Base-by-base conservation (phyloP, 2,797 vertebrate species). In the Enteromius unitaeniatus region DNA sequence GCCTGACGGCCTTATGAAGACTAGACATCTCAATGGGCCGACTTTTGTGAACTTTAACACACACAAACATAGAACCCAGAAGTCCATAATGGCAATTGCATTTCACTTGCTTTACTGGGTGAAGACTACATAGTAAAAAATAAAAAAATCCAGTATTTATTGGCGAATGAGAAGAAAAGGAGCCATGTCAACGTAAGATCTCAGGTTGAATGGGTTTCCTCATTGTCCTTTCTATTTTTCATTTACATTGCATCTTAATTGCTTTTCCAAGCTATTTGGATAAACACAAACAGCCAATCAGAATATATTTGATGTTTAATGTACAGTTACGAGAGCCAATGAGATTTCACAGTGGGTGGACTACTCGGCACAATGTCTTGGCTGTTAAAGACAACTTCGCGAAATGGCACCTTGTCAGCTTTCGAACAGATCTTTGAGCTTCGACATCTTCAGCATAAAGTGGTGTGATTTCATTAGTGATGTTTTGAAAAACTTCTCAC, bases 131-230 rank as follows among this genome's bases (percentile, higher is more conserved):
- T 86, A 83, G 72, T 75, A 45, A 37, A 85, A 81, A 26, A 82
- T 76, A 85, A 85, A 85, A 78, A 87, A 84, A 83, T 60, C 79
- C 60, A 10, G 83, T 76, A 72, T 69, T 79, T 81, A 76, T 87
- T 75, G 60, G 60, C 51, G 64, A 69, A 79, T 79, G 58, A 67
- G 77, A 74, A 85, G 53, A 62, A 31, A 85, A 84, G 81, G 81
- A 86, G 84, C 82, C 76, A 77, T 76, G 84, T 87, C 82, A 86
- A 87, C 85, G 51, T 87, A 87, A 80, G 81, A 87, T 88, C 89
- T 89, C 91, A 87, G 89, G 89, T 89, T 88, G 84, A 87, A 81
- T 79, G 81, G 82, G 78, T 82, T 87, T 90, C 78, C 85, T 82
- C 85, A 82, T 86, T 85, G 49, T 81, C 58, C 65, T 62, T 85